Conservation (phyloP, 2,888 invertebrate species). For the Furcula furcula region DNA sequence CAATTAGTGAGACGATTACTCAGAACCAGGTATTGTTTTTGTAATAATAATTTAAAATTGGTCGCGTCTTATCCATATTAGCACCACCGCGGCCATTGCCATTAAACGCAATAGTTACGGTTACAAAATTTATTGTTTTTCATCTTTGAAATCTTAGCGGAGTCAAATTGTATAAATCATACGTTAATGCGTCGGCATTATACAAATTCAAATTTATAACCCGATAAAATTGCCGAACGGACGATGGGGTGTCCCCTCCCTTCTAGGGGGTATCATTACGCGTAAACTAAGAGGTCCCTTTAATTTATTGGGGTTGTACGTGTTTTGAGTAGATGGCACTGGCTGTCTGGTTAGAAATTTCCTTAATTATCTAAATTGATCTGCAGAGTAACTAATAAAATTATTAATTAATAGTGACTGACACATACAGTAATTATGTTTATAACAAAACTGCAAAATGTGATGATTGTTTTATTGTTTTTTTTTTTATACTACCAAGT, state of each 20-base stretch:
- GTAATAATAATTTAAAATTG: too few species aligned
- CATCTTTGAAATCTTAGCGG: conserved; percentile 81
- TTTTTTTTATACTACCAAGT: too few species aligned
- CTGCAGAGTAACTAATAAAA: too few species aligned
- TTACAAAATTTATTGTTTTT: conserved; percentile 80
- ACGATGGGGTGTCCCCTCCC: conserved; percentile 54
- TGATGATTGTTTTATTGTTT: too few species aligned
- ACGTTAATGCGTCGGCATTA: conserved; percentile 79
- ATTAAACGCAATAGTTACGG: conserved; percentile 79
- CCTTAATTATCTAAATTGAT: too few species aligned
- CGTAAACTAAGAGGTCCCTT: conserved; percentile 62
- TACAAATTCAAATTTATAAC: conserved; percentile 83
- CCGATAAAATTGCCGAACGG: conserved; percentile 81
- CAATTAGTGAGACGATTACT: too few species aligned
- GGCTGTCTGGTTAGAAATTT: background rate
- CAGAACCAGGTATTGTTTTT: too few species aligned
- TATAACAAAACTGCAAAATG: too few species aligned
- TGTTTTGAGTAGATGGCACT: conserved; percentile 13
- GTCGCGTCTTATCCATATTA: conserved; percentile 36
- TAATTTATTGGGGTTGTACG: conserved; percentile 63
- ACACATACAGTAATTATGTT: too few species aligned
- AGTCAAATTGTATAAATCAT: conserved; percentile 81
- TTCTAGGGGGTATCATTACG: conserved; percentile 18
- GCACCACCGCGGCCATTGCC: conserved; percentile 38
- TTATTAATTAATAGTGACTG: too few species aligned